phyloP scores from a whole-genome alignment of 2,113 vertebrate species.

The Muntiacus reevesi region DNA sequence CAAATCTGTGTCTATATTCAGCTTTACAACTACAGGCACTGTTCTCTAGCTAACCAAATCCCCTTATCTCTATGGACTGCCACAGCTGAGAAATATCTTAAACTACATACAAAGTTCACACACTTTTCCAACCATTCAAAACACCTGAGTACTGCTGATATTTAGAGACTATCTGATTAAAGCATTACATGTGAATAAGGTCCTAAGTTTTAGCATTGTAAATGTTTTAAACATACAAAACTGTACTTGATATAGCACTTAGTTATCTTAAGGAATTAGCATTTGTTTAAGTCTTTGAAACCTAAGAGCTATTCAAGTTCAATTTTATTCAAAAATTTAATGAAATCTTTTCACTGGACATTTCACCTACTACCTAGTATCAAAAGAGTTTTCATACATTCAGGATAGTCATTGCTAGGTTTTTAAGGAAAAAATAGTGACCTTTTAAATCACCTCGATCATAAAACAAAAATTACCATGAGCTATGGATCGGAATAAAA shows the following conservation, averaged over 20 bases:
- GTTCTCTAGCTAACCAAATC: not conserved
- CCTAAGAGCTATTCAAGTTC: not conserved
- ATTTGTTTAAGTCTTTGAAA: not conserved
- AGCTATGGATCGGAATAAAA: not conserved
- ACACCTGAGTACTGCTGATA: not conserved
- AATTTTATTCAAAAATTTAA: not conserved
- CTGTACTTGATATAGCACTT: not conserved
- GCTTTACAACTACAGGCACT: not conserved
- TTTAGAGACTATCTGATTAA: not conserved
- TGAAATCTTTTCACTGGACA: not conserved
- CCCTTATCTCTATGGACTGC: not conserved
- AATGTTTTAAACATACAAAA: not conserved
- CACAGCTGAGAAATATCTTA: not conserved
- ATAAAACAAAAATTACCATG: not conserved
- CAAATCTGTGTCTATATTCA: not conserved
- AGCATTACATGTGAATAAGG: not conserved
- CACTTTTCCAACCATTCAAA: not conserved
- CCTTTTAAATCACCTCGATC: not conserved
- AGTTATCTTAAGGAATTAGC: not conserved
- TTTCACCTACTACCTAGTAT: not conserved
- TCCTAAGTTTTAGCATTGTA: not conserved
- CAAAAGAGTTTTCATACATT: not conserved
- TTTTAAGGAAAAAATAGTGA: not conserved
- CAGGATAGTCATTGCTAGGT: not conserved
- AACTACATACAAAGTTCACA: not conserved